Conservation (phyloP, 53 echinoderm and acorn worm genomes). For the Paracentrotus lividus region DNA sequence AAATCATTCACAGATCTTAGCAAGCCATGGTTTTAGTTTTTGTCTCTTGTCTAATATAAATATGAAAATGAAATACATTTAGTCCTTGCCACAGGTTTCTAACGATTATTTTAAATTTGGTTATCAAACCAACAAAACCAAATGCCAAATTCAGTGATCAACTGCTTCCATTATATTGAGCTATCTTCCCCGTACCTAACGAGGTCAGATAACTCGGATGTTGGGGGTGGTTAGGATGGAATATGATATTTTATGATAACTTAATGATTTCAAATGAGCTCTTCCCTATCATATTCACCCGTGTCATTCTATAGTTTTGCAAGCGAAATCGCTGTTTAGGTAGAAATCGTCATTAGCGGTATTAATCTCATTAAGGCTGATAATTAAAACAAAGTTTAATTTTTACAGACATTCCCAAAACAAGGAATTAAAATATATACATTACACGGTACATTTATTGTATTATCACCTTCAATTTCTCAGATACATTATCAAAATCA, state of each 20-base stretch:
- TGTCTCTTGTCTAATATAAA: too few species aligned
- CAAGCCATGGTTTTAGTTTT: too few species aligned
- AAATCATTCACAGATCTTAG: too few species aligned
- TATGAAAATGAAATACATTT: not conserved
- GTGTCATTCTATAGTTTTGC: not conserved
- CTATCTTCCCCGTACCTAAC: not conserved
- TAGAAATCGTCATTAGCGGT: not conserved
- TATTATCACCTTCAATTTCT: too few species aligned
- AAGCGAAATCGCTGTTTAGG: not conserved
- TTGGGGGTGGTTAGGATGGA: not conserved
- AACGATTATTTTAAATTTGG: not conserved
- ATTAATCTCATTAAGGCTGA: too few species aligned
- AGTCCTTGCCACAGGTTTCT: not conserved
- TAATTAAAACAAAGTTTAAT: too few species aligned
- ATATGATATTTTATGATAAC: conserved; percentile 33
- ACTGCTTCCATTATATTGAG: not conserved
- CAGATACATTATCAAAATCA: too few species aligned
- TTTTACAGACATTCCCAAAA: too few species aligned
- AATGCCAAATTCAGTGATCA: not conserved
- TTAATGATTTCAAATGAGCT: not conserved
- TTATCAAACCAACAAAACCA: not conserved
- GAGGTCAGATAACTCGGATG: conserved; percentile 11
- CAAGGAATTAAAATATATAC: too few species aligned
- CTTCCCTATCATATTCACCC: not conserved
- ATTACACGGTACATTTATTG: too few species aligned